A percentile compares a stretch with the other conserved stretches of the same genome.
phyloP scores from a whole-genome alignment of 2,797 vertebrate genomes.

The Neoniphon sammara region DNA sequence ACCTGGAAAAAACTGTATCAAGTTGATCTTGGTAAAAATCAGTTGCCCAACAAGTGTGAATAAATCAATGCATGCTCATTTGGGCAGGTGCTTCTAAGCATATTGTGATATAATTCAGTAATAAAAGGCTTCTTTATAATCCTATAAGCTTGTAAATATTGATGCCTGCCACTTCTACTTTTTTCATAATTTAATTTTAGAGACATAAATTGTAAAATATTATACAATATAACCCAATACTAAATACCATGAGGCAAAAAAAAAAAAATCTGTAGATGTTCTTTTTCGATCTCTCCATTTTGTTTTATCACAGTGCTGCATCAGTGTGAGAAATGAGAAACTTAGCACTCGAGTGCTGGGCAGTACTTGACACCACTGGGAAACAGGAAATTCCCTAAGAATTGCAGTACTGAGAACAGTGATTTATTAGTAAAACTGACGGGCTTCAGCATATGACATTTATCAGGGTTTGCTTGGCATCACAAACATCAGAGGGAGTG shows the following conservation, averaged over 20 bases:
- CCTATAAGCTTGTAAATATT: neutral
- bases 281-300: constrained; percentile 31
- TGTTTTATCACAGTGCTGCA: constrained; percentile 26
- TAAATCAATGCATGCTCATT: too few species aligned
- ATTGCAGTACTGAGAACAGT: constrained; percentile 23
- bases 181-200: constrained; percentile 35
- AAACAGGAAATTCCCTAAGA: constrained; percentile 13
- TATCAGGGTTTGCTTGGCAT: constrained; percentile 8
- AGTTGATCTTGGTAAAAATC: too few species aligned
- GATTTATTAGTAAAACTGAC: constrained; percentile 31
- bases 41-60: too few species aligned
- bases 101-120: neutral
- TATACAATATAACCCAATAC: neutral
- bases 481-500: neutral
- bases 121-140: constrained; percentile 45
- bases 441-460: constrained; percentile 8
- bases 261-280: constrained; percentile 21
- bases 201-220: constrained; percentile 30
- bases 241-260: constrained; percentile 22
- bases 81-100: too few species aligned
- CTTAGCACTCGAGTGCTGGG: neutral
- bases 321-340: constrained; percentile 40
- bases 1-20: too few species aligned
- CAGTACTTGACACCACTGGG: constrained; percentile 11
- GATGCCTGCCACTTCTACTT: constrained; percentile 9